Percentiles rank a stretch among this genome's conserved stretches.
Evolutionary conservation across 2,113 vertebrate genomes (phyloP).

Genomic region (Telmatochromis brichardi): DNA sequence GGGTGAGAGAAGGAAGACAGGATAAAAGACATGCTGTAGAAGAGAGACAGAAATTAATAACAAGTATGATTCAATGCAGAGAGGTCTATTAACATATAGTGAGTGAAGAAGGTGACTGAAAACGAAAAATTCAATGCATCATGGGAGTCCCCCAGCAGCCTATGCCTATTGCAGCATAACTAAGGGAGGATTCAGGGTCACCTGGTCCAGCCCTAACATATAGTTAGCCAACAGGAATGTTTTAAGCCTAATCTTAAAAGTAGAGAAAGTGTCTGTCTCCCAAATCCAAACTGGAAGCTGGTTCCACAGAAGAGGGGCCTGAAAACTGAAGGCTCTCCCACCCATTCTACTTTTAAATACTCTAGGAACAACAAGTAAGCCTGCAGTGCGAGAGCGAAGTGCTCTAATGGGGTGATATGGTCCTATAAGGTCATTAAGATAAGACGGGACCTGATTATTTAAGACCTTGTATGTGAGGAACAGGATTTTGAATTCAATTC

Average conservation of each 20-base stretch:
- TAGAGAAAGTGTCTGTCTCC: background rate
- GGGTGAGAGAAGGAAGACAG: background rate
- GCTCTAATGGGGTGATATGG: background rate
- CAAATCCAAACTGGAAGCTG: background rate
- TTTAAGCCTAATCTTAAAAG: background rate
- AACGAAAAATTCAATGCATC: background rate
- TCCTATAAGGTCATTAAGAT: background rate
- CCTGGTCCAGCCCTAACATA: background rate
- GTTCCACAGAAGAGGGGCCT: background rate
- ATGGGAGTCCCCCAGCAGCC: background rate
- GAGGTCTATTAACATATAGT: background rate
- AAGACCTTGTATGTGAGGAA: background rate
- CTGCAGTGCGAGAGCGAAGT: background rate
- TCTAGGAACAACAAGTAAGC: background rate
- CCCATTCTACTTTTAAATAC: background rate
- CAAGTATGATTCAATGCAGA: background rate
- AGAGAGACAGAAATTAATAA: background rate
- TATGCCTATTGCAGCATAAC: background rate
- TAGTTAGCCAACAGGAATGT: background rate
- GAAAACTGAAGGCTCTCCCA: background rate
- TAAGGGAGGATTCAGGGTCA: background rate
- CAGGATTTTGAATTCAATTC: background rate
- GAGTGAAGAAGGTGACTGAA: background rate
- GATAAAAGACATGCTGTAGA: background rate
- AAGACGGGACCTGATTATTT: background rate